Conservation (phyloP, 2,113 vertebrate genomes). For the Picathartes gymnocephalus region DNA sequence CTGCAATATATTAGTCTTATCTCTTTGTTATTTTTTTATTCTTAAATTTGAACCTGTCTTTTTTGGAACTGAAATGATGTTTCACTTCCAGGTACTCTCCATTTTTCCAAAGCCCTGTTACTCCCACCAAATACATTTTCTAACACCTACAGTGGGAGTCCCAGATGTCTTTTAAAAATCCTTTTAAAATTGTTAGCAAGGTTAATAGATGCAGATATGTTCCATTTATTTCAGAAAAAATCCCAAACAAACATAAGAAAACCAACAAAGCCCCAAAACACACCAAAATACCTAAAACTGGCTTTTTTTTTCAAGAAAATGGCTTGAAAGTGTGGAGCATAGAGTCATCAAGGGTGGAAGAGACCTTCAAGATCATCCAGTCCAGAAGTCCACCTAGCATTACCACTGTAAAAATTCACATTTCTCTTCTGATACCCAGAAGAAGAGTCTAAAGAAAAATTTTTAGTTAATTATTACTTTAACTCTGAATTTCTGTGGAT, state of each 20-base stretch:
- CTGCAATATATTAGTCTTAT: neutral
- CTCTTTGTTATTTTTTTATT: neutral
- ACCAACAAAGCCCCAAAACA: neutral
- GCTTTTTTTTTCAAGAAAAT: neutral
- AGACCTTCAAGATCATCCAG: neutral
- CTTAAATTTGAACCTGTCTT: neutral
- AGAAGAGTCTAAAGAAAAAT: neutral
- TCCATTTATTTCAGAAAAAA: neutral
- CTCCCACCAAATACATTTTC: neutral
- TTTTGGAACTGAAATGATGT: neutral
- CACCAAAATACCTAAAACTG: neutral
- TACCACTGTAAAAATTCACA: neutral
- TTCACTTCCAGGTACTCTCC: neutral
- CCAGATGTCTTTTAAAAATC: neutral
- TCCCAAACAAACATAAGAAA: neutral
- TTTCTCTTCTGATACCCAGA: neutral
- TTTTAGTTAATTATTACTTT: neutral
- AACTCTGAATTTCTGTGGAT: neutral
- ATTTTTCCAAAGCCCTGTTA: neutral
- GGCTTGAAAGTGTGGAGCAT: neutral
- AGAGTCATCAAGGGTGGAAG: neutral
- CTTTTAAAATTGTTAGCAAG: neutral
- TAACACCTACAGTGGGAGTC: neutral
- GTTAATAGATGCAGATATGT: neutral
- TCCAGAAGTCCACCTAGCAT: neutral